Evolutionary conservation across 2,113 vertebrate genomes (phyloP).

Genomic region (Acinonyx jubatus): DNA sequence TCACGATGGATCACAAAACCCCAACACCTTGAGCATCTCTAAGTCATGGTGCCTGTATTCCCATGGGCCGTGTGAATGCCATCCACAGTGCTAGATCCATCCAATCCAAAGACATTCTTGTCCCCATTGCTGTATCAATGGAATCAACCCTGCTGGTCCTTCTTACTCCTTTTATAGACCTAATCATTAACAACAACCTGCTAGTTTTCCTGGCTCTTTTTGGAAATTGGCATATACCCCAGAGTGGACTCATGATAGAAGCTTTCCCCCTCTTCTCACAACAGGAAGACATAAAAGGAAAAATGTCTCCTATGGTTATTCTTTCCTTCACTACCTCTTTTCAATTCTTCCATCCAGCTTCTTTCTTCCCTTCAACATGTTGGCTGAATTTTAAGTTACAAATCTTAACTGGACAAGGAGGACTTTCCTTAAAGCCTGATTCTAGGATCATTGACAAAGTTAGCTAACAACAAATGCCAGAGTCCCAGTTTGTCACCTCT

Average conservation of each 20-base stretch:
- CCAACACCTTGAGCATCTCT: neutral
- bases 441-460: neutral
- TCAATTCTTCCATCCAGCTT: neutral
- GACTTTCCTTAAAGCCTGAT: neutral
- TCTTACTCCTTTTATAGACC: neutral
- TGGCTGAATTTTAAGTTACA: neutral
- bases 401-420: neutral
- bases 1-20: neutral
- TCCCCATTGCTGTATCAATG: neutral
- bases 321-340: neutral
- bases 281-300: neutral
- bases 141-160: neutral
- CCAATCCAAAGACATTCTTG: neutral
- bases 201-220: neutral
- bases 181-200: neutral
- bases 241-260: too few relatives aligned
- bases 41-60: neutral
- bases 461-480: neutral
- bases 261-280: neutral
- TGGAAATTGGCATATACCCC: neutral
- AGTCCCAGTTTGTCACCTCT: neutral
- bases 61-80: neutral
- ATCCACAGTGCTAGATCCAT: neutral
- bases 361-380: neutral
- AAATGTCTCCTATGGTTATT: neutral